These are phyloP conservation scores for Oxycera nigricornis DNA, from an alignment of 2,888 invertebrate species.

Conservation along the genomic window DNA sequence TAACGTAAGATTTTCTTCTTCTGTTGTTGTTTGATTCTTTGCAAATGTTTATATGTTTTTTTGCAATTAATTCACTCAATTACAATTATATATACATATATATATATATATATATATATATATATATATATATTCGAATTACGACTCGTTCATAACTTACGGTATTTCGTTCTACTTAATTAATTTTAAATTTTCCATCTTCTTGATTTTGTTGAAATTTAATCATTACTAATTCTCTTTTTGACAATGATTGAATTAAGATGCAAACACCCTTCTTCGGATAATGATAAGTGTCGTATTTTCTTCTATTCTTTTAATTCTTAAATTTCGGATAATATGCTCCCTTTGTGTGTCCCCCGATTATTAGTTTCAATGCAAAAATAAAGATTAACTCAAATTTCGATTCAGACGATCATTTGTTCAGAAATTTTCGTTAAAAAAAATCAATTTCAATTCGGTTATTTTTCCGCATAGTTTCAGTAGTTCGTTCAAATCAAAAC, in stretches of 20 bases:
- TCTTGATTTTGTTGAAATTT: too few species aligned
- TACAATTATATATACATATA: neutral
- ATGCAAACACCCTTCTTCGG: neutral
- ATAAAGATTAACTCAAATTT: too few species aligned
- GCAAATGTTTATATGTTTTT: neutral
- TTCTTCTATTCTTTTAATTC: neutral
- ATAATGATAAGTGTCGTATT: neutral
- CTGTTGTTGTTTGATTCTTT: neutral
- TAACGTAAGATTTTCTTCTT: slow-evolving; percentile 16
- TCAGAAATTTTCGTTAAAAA: too few species aligned
- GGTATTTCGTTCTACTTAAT: neutral
- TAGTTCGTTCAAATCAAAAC: too few species aligned
- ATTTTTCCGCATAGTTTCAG: too few species aligned
- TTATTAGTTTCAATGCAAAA: too few species aligned
- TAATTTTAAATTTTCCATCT: neutral
- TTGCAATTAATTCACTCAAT: neutral
- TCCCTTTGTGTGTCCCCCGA: too few species aligned
- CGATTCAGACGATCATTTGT: too few species aligned
- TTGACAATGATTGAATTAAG: neutral
- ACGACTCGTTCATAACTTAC: slow-evolving; percentile 17
- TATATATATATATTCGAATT: neutral
- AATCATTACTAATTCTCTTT: slow-evolving; percentile 1
- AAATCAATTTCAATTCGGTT: too few species aligned
- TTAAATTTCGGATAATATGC: too few species aligned
- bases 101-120: neutral